Conservation (phyloP, 2,113 vertebrate genomes). For the Notiomystis cincta region DNA sequence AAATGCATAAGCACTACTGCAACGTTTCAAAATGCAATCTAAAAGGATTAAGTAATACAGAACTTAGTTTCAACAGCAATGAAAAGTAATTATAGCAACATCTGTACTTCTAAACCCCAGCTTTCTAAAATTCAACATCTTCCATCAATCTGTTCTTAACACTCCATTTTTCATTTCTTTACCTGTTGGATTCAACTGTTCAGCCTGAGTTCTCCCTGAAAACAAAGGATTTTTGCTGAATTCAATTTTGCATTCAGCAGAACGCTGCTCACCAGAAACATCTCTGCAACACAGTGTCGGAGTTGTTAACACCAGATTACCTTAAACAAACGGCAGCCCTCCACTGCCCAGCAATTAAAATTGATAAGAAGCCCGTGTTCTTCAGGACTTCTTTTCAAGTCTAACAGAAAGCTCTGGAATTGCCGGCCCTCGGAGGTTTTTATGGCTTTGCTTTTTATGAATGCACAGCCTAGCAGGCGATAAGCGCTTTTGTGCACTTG, state of each 20-base stretch:
- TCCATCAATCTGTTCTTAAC: neutral
- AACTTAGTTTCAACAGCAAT: neutral
- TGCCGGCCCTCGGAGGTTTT: conserved; percentile 59
- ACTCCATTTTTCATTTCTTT: neutral
- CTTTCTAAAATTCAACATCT: neutral
- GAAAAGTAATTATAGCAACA: neutral
- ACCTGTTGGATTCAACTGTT: neutral
- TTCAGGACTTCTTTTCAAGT: conserved; percentile 55
- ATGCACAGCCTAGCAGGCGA: neutral
- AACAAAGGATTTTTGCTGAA: neutral
- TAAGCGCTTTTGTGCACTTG: conserved; percentile 61
- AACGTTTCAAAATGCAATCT: neutral
- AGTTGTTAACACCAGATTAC: neutral
- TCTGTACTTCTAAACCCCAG: neutral
- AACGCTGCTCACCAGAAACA: neutral
- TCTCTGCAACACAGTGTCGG: neutral
- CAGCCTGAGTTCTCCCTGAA: neutral
- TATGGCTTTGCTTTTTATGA: conserved; percentile 68
- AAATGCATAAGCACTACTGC: neutral
- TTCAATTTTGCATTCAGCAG: neutral
- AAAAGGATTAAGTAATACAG: neutral
- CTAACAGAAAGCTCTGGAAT: conserved; percentile 31
- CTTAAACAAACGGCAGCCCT: conserved; percentile 12
- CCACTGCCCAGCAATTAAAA: conserved; percentile 36
- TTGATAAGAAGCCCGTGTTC: conserved; percentile 53